Conservation (phyloP, 2,113 vertebrate genomes). For the Egretta garzetta region DNA sequence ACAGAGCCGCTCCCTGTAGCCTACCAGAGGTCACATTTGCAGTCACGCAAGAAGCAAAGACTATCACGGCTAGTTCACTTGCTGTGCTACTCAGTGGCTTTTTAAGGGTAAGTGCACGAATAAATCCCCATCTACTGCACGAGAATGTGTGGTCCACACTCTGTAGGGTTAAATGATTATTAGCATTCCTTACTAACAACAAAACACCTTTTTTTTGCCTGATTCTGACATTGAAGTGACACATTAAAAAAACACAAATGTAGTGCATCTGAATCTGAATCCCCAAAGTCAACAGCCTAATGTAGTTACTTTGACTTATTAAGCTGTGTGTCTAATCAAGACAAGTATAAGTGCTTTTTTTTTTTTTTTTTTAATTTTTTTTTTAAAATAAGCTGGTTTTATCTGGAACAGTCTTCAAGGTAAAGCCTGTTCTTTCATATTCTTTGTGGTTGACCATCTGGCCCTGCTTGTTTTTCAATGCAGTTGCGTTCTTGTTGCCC, state of each 20-base stretch:
- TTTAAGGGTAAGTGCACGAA: slow-evolving; percentile 55
- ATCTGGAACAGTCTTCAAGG: slow-evolving; percentile 43
- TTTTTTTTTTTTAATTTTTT: not conserved
- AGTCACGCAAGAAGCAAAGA: slow-evolving; percentile 44
- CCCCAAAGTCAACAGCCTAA: slow-evolving; percentile 71
- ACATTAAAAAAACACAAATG: slow-evolving; percentile 64
- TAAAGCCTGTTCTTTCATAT: slow-evolving; percentile 53
- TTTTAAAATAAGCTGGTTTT: slow-evolving; percentile 46
- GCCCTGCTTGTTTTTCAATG: not conserved
- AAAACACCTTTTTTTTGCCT: slow-evolving; percentile 53
- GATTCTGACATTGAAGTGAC: slow-evolving; percentile 66
- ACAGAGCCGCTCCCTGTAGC: slow-evolving; percentile 27
- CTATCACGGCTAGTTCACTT: slow-evolving; percentile 20
- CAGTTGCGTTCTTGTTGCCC: slow-evolving; percentile 9
- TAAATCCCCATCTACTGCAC: slow-evolving; percentile 50
- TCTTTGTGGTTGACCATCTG: slow-evolving; percentile 30
- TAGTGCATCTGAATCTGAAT: slow-evolving; percentile 72
- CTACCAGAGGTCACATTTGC: slow-evolving; percentile 38
- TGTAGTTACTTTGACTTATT: slow-evolving; percentile 63
- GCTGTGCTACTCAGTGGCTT: slow-evolving; percentile 68
- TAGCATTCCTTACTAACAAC: slow-evolving; percentile 40
- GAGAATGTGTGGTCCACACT: slow-evolving; percentile 30
- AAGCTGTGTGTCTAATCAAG: slow-evolving; percentile 69
- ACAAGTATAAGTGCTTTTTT: slow-evolving; percentile 64
- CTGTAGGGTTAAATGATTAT: not conserved